Percentiles rank a stretch among this genome's conserved stretches.
phyloP scores from a whole-genome alignment of 2,113 vertebrate genomes.

The Callospermophilus lateralis region DNA sequence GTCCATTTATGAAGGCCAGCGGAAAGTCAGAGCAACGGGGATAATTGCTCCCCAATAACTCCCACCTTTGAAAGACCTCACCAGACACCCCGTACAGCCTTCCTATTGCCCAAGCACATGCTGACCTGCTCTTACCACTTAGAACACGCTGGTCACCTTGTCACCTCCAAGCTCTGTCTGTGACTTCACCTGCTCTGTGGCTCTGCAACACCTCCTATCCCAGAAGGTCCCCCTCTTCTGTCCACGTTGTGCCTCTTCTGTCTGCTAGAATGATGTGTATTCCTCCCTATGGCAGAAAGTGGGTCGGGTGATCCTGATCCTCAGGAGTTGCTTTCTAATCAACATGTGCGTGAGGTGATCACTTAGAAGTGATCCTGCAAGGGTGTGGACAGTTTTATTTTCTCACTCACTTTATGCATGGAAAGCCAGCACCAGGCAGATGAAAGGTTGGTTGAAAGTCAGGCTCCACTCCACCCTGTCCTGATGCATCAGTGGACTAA shows the following conservation, averaged over 20 bases:
- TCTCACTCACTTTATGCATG: neutral
- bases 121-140: neutral
- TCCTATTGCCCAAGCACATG: neutral
- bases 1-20: neutral
- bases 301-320: neutral
- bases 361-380: neutral
- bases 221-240: neutral
- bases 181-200: neutral
- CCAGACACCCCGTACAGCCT: neutral
- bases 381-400: neutral
- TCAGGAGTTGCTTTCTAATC: neutral
- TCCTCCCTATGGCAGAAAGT: neutral
- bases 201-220: neutral
- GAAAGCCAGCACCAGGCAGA: neutral
- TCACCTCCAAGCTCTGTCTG: neutral
- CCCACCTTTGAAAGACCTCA: neutral
- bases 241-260: neutral
- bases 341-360: neutral
- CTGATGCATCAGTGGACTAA: neutral
- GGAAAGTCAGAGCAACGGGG: neutral
- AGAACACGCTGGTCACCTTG: neutral
- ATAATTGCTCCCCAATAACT: neutral
- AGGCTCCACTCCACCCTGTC: neutral
- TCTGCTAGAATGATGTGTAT: neutral
- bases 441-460: neutral